Evolutionary conservation across 2,113 vertebrate species (phyloP).

Genomic region (Emydura subglobosa): DNA sequence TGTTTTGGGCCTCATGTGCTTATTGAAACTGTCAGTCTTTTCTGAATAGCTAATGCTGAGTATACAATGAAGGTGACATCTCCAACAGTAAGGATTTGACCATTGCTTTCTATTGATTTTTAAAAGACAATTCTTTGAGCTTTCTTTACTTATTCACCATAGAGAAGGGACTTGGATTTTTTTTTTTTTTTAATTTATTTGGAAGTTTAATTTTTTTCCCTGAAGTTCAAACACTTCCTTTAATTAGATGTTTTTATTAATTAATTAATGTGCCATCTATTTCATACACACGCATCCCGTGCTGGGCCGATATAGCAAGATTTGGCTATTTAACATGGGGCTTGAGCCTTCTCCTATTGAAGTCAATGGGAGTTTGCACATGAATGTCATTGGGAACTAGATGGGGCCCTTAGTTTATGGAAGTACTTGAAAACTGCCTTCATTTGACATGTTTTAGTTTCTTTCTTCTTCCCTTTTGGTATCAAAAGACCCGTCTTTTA

Average conservation of each 20-base stretch:
- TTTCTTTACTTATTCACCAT: neutral
- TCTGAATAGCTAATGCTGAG: neutral
- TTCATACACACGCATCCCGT: neutral
- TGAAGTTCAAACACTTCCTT: conserved; percentile 8
- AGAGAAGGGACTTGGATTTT: neutral
- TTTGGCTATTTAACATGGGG: neutral
- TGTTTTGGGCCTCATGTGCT: neutral
- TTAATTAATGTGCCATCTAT: neutral
- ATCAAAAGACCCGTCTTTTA: neutral
- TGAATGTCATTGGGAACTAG: neutral
- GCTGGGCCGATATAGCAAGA: neutral
- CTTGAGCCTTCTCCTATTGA: conserved; percentile 26
- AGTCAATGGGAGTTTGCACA: neutral
- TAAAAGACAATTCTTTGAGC: neutral
- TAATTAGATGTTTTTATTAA: conserved; percentile 8
- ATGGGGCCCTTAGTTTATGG: neutral
- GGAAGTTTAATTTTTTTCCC: neutral
- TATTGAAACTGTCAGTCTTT: neutral
- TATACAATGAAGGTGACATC: neutral
- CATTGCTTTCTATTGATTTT: neutral
- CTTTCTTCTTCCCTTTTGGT: neutral
- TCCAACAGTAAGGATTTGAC: neutral
- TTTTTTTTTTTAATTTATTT: neutral
- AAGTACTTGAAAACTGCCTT: neutral
- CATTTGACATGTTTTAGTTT: neutral